These are phyloP conservation scores for Australoheros facetus DNA, from an alignment of 2,797 vertebrate genomes.

Conservation along the genomic window DNA sequence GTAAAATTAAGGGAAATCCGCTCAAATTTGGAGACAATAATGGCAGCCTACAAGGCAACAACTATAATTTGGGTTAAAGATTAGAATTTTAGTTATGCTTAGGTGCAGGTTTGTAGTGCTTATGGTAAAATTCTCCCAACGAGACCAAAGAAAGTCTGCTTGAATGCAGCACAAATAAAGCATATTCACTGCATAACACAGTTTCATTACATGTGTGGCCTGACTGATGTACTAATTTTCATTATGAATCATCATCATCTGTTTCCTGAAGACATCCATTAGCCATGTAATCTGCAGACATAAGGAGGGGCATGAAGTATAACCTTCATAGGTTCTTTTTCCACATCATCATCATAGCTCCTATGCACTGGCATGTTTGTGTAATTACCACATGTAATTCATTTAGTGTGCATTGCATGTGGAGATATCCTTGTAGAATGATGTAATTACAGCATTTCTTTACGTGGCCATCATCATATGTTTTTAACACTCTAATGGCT, in stretches of 20 bases:
- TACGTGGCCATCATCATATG: constrained; percentile 26
- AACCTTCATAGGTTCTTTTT: neutral
- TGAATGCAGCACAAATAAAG: neutral
- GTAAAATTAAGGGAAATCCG: neutral
- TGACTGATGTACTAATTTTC: neutral
- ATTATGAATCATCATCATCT: constrained; percentile 9
- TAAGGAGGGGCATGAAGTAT: constrained; percentile 16
- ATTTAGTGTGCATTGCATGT: constrained; percentile 50
- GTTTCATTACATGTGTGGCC: neutral
- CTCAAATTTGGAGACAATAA: neutral
- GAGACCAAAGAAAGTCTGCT: neutral
- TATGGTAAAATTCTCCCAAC: neutral
- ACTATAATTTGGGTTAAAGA: neutral
- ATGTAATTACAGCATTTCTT: constrained; percentile 56
- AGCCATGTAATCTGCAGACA: constrained; percentile 22
- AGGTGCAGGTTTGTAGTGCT: neutral
- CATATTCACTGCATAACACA: neutral
- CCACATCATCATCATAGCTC: constrained; percentile 11
- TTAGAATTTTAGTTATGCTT: neutral
- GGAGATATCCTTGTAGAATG: constrained; percentile 48
- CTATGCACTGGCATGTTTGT: constrained; percentile 15
- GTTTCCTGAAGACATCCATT: constrained; percentile 20
- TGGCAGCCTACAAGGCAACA: neutral
- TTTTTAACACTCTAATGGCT: neutral
- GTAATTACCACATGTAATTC: constrained; percentile 54